phyloP scores from a whole-genome alignment of 2,797 vertebrate genomes.

The Acrossocheilus fasciatus region DNA sequence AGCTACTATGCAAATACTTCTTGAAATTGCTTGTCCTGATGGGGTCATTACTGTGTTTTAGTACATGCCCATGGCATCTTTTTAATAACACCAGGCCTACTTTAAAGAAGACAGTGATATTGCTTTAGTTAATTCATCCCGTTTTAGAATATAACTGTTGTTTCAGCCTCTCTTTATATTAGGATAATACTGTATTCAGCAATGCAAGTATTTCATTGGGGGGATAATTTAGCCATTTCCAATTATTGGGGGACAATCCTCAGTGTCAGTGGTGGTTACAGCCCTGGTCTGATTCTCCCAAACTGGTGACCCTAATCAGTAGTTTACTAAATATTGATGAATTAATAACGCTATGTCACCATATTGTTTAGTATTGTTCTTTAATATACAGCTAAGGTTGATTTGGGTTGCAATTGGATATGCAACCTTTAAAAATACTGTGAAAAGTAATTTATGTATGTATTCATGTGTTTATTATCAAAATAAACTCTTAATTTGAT shows the following conservation, averaged over 20 bases:
- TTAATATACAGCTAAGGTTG: background rate
- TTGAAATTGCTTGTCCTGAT: constrained; percentile 18
- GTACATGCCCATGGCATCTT: constrained; percentile 1
- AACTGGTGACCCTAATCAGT: background rate
- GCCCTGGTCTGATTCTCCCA: background rate
- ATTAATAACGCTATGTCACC: background rate
- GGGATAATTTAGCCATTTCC: background rate
- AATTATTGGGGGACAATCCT: background rate
- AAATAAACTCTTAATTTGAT: background rate
- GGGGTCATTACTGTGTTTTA: constrained; percentile 35
- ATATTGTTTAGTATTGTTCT: background rate
- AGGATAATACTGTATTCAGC: background rate
- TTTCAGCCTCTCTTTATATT: background rate
- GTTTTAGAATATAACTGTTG: constrained; percentile 3
- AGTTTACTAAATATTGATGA: background rate
- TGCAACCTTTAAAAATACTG: background rate
- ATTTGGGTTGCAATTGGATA: background rate
- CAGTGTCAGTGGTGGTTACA: background rate
- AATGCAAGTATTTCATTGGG: background rate
- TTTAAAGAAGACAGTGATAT: constrained; percentile 21
- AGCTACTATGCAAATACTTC: background rate
- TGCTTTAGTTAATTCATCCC: constrained; percentile 16
- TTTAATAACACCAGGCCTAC: background rate
- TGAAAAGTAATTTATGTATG: background rate
- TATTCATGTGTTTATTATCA: background rate